Conservation (phyloP, 2,113 vertebrate genomes). For the Pterocles gutturalis region DNA sequence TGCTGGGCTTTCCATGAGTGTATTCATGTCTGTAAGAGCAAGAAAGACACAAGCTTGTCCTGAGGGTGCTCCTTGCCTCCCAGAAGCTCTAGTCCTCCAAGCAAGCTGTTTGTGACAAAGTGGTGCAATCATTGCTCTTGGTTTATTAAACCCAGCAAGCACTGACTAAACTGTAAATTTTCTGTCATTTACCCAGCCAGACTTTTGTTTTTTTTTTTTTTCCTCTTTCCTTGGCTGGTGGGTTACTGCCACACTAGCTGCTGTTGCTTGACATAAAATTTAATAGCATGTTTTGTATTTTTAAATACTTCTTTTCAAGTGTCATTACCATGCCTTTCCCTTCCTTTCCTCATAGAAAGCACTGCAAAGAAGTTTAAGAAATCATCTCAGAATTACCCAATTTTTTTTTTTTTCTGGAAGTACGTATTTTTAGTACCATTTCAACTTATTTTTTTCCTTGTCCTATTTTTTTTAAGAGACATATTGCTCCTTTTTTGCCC, state of each 20-base stretch:
- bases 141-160: neutral
- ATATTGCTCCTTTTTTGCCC: conserved; percentile 52
- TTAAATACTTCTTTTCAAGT: neutral
- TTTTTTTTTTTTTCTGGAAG: conserved; percentile 17
- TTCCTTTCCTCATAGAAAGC: neutral
- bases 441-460: conserved; percentile 54
- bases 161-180: neutral
- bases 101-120: neutral
- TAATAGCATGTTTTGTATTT: conserved; percentile 5
- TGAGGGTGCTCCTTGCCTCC: neutral
- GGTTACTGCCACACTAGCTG: neutral
- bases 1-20: neutral
- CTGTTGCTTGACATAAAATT: neutral
- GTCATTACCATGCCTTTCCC: neutral
- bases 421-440: conserved; percentile 41
- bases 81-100: neutral
- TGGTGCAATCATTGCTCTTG: neutral
- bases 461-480: conserved; percentile 65
- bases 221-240: neutral
- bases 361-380: conserved; percentile 47
- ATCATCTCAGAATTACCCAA: conserved; percentile 47
- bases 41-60: neutral
- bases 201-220: neutral
- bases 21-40: neutral
- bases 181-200: neutral